Percentiles rank a stretch among this genome's conserved stretches.
Conservation (phyloP, 2,797 vertebrate genomes). For the Meda fulgida region DNA sequence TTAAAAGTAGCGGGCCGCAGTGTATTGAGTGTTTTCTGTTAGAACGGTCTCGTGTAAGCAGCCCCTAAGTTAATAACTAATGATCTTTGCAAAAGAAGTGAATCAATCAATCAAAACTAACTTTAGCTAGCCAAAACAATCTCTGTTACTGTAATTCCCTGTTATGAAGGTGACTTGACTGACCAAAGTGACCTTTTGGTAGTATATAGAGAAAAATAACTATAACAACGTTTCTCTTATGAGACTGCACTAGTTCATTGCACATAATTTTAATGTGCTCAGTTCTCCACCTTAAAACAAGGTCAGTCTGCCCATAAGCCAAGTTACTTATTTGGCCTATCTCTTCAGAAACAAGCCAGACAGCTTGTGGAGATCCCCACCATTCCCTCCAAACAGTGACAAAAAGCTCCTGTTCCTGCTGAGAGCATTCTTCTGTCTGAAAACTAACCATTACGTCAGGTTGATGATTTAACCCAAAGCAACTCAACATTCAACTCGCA, state of each 20-base stretch:
- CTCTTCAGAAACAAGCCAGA: slow-evolving; percentile 34
- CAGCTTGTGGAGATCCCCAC: slow-evolving; percentile 24
- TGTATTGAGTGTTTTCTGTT: no score
- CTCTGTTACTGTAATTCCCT: no score
- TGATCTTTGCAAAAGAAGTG: no score
- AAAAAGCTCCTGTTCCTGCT: slow-evolving; percentile 23
- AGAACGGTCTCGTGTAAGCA: no score
- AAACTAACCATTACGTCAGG: slow-evolving; percentile 37
- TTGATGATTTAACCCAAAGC: slow-evolving; percentile 49
- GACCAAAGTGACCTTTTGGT: neutral
- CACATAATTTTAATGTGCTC: slow-evolving; percentile 1
- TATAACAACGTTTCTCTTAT: neutral
- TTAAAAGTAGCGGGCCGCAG: no score
- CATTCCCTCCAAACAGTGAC: slow-evolving; percentile 39
- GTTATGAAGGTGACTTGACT: no score
- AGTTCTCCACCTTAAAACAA: neutral
- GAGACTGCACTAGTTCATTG: neutral
- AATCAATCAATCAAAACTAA: no score
- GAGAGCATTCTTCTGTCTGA: slow-evolving; percentile 47
- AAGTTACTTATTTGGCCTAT: neutral
- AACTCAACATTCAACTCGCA: slow-evolving; percentile 18
- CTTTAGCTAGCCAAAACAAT: no score
- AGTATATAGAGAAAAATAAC: neutral
- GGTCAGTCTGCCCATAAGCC: neutral
- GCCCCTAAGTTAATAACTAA: no score